A percentile compares a stretch with the other conserved stretches of the same genome.
Evolutionary conservation across 2,113 vertebrate genomes (phyloP).

Genomic region (Glaucidium brasilianum): DNA sequence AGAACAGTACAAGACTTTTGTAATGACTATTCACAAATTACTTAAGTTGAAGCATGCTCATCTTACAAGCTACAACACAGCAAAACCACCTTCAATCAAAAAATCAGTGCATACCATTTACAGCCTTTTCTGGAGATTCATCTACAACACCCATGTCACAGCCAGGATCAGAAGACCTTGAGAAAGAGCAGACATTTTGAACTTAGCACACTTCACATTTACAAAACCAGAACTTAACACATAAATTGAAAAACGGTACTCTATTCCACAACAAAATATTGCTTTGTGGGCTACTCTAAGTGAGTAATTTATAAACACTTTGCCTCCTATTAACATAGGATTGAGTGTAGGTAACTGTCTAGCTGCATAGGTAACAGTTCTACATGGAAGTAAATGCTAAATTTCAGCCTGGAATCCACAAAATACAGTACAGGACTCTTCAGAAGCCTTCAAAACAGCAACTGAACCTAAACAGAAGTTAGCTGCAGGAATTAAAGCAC

Average conservation of each 20-base stretch:
- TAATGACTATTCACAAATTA: background rate
- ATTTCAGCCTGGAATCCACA: background rate
- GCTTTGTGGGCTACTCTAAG: background rate
- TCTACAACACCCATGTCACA: slow-evolving; percentile 83
- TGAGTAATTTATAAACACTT: background rate
- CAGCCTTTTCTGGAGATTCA: slow-evolving; percentile 89
- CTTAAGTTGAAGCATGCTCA: background rate
- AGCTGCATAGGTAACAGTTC: background rate
- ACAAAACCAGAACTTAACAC: background rate
- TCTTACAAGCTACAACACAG: fast-evolving
- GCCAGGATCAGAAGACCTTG: slow-evolving; percentile 80
- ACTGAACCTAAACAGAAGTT: background rate
- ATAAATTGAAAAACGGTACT: background rate
- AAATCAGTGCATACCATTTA: slow-evolving; percentile 71
- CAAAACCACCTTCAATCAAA: background rate
- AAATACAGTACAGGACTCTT: background rate
- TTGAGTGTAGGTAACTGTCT: background rate
- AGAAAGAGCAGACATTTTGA: background rate
- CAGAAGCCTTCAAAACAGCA: background rate
- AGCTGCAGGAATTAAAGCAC: background rate
- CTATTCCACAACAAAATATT: background rate
- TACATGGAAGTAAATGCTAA: background rate
- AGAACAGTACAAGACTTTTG: background rate
- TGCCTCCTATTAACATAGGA: background rate
- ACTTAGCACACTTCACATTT: background rate